Evolutionary conservation across 2,113 vertebrate genomes (phyloP).

Genomic region (Vulpes ferrilata): DNA sequence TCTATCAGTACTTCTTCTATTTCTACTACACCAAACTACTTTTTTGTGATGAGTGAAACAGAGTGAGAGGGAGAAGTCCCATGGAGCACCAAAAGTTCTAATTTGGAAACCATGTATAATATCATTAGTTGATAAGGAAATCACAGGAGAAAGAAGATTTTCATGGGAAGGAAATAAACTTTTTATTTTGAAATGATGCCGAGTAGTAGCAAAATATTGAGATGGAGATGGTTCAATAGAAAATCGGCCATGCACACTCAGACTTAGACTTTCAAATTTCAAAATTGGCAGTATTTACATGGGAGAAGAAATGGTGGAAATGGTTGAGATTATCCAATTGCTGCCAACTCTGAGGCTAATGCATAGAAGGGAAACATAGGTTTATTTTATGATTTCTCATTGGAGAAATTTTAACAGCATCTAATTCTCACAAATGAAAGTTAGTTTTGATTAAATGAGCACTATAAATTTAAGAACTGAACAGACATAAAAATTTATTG

Average conservation of each 20-base stretch:
- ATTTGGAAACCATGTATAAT: not conserved
- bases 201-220: not conserved
- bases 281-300: not conserved
- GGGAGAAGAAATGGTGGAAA: not conserved
- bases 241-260: not conserved
- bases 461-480: not conserved
- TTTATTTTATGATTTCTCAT: not conserved
- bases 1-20: not conserved
- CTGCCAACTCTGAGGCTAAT: not conserved
- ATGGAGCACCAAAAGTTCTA: fast-evolving
- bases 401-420: not conserved
- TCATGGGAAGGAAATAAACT: not conserved
- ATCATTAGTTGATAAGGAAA: not conserved
- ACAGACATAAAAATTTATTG: not conserved
- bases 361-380: not conserved
- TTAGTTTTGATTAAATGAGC: not conserved
- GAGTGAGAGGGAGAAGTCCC: too few species aligned
- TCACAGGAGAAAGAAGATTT: not conserved
- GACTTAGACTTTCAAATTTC: not conserved
- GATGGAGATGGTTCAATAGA: not conserved
- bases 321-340: not conserved
- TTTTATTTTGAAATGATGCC: not conserved
- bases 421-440: constrained; percentile 6
- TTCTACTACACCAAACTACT: not conserved
- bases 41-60: not conserved